Conservation (phyloP, 2,113 vertebrate species). For the Gobiocypris rarus region DNA sequence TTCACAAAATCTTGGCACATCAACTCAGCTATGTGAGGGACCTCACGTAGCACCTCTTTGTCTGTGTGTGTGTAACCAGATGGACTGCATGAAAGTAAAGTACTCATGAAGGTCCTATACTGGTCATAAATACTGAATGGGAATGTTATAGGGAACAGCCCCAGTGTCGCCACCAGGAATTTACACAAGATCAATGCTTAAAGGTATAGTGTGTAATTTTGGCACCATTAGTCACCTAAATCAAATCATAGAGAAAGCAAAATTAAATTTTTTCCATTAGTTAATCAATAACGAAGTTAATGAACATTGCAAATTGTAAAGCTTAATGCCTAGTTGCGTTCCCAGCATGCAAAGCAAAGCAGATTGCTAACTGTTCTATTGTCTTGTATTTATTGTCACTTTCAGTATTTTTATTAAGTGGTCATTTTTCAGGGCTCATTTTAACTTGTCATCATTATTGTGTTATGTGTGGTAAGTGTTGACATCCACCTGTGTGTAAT, state of each 20-base stretch:
- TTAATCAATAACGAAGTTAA: background rate
- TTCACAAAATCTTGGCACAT: conserved; percentile 57
- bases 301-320: background rate
- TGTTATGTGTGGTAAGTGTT: background rate
- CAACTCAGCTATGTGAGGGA: conserved; percentile 57
- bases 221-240: background rate
- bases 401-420: background rate
- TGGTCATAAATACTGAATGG: conserved; percentile 17
- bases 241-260: too few relatives aligned
- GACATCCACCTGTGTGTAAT: conserved; percentile 7
- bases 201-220: background rate
- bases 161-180: background rate
- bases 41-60: conserved; percentile 64
- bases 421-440: background rate
- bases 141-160: background rate
- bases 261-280: background rate
- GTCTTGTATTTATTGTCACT: background rate
- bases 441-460: background rate
- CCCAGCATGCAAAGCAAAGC: background rate
- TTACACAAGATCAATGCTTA: background rate
- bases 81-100: conserved; percentile 13
- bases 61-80: conserved; percentile 30
- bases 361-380: background rate
- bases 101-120: background rate
- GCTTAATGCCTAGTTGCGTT: background rate